A percentile compares a stretch with the other conserved stretches of the same genome.
Evolutionary conservation across 2,797 vertebrate genomes (phyloP).

Genomic region (Luscinia megarhynchos): DNA sequence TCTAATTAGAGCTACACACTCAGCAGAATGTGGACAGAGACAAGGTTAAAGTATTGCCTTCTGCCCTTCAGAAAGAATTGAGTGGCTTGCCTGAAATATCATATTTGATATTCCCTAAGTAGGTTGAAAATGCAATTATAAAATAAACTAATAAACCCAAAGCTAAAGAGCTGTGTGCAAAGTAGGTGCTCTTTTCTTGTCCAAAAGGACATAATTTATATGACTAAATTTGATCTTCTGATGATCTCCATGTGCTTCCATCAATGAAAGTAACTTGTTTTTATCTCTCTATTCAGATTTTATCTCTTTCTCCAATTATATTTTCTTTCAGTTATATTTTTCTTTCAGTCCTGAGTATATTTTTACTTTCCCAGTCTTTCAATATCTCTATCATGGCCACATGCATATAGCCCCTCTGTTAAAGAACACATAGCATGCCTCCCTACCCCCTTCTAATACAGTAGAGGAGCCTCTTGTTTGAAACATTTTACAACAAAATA

Average conservation of each 20-base stretch:
- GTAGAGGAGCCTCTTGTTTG: constrained; percentile 7
- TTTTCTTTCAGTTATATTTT: neutral
- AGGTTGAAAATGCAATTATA: constrained; percentile 6
- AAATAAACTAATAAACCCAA: neutral
- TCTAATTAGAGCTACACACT: constrained; percentile 26
- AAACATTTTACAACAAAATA: neutral
- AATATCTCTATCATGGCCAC: neutral
- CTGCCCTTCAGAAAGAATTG: neutral
- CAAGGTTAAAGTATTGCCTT: constrained; percentile 18
- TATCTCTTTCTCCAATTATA: neutral
- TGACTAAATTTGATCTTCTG: neutral
- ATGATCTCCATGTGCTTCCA: neutral
- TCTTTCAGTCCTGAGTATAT: neutral
- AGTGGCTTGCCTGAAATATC: neutral
- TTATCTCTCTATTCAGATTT: neutral
- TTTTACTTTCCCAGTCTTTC: neutral
- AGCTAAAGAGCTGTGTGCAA: neutral
- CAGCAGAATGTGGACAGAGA: constrained; percentile 16
- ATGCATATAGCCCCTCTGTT: neutral
- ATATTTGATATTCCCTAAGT: neutral
- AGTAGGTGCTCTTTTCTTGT: neutral
- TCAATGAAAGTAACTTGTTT: neutral
- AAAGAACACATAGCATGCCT: neutral
- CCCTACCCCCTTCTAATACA: neutral
- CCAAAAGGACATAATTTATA: neutral